A percentile compares a stretch with the other conserved stretches of the same genome.
Evolutionary conservation across 2,113 vertebrate genomes (phyloP).

Genomic region (Fulica atra): DNA sequence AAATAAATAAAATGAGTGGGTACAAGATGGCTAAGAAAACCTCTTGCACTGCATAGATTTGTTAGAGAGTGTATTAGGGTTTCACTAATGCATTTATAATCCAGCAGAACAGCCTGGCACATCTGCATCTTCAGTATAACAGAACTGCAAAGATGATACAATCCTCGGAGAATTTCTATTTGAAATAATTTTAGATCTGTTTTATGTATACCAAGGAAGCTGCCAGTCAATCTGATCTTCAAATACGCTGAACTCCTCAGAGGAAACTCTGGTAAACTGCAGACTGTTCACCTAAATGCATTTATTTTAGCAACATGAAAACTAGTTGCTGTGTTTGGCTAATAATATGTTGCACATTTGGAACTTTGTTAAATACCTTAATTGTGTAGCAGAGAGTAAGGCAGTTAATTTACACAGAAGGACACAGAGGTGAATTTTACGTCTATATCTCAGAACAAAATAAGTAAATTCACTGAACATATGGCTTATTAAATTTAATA

Average conservation of each 20-base stretch:
- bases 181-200: slow-evolving; percentile 75
- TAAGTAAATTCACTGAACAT: slow-evolving; percentile 80
- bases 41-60: slow-evolving; percentile 56
- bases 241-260: slow-evolving; percentile 61
- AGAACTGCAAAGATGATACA: slow-evolving; percentile 51
- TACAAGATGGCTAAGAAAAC: slow-evolving; percentile 54
- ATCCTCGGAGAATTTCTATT: slow-evolving; percentile 66
- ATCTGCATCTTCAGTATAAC: slow-evolving; percentile 62
- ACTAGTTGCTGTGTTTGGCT: slow-evolving; percentile 36
- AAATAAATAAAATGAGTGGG: slow-evolving; percentile 68
- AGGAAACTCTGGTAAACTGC: slow-evolving; percentile 65
- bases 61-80: slow-evolving; percentile 48
- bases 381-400: slow-evolving; percentile 57
- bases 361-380: slow-evolving; percentile 68
- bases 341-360: slow-evolving; percentile 56
- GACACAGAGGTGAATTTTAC: slow-evolving; percentile 57
- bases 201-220: slow-evolving; percentile 70
- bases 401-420: slow-evolving; percentile 62
- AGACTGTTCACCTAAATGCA: slow-evolving; percentile 66
- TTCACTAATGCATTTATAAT: slow-evolving; percentile 64
- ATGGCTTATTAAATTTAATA: slow-evolving; percentile 84
- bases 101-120: slow-evolving; percentile 54
- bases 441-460: slow-evolving; percentile 69
- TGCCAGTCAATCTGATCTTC: slow-evolving; percentile 79
- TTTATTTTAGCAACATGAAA: slow-evolving; percentile 55